phyloP scores from a whole-genome alignment of 2,113 vertebrate genomes.

The Crotalus tigris region DNA sequence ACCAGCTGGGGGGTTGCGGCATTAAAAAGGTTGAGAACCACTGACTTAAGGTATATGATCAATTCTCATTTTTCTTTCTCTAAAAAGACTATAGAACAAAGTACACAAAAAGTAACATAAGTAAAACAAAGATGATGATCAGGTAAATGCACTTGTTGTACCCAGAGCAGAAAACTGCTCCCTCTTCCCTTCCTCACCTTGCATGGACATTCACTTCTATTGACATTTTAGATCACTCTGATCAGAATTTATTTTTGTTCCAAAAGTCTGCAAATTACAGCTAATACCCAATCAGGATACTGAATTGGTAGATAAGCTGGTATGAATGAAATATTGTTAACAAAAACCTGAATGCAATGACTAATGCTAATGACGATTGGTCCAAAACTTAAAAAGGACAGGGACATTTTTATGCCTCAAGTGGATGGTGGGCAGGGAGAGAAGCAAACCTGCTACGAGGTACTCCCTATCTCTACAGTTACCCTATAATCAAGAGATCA shows the following conservation, averaged over 20 bases:
- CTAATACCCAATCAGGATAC: not conserved
- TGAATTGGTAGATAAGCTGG: not conserved
- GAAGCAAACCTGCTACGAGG: not conserved
- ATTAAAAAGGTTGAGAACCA: too few relatives aligned
- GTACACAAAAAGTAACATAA: not conserved
- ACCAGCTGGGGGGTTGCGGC: too few relatives aligned
- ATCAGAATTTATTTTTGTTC: not conserved
- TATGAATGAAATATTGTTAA: not conserved
- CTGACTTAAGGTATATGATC: not conserved
- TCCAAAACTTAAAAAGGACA: not conserved
- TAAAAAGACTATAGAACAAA: not conserved
- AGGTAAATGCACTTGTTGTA: not conserved
- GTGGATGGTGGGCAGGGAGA: not conserved
- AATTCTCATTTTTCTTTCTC: not conserved
- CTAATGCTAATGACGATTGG: not conserved
- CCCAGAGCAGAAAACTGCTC: not conserved
- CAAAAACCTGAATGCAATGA: not conserved
- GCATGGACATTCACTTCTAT: not conserved
- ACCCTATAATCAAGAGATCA: not conserved
- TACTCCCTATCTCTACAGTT: not conserved
- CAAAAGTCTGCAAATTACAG: not conserved
- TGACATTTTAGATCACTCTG: not conserved
- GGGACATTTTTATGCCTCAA: not conserved
- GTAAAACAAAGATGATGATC: not conserved
- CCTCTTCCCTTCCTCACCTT: not conserved